Evolutionary conservation across 2,888 invertebrate genomes (phyloP).

Genomic region (Dolichomitus sp.): DNA sequence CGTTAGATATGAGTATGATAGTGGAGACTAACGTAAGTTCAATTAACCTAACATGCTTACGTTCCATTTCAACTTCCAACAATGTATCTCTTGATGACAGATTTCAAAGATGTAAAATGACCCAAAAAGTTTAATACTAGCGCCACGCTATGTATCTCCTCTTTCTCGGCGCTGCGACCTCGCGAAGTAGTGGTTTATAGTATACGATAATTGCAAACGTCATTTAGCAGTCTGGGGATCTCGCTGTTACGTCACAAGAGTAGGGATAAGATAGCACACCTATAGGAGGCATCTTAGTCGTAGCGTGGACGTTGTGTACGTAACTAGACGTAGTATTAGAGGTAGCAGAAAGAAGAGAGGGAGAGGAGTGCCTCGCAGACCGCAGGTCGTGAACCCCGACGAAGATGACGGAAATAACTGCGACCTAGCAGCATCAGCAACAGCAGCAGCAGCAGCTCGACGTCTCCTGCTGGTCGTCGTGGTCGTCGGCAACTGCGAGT

Average conservation of each 20-base stretch:
- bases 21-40: no score
- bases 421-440: slow-evolving; percentile 61
- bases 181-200: no score
- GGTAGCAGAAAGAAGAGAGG: slow-evolving; percentile 33
- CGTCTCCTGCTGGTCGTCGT: slow-evolving; percentile 42
- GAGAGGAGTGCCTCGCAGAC: slow-evolving; percentile 63
- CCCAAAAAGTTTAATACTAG: no score
- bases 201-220: no score
- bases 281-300: neutral
- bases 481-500: slow-evolving; percentile 43
- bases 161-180: no score
- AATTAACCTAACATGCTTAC: no score
- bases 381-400: slow-evolving; percentile 79
- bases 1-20: no score
- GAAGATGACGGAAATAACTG: slow-evolving; percentile 79
- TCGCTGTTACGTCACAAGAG: slow-evolving; percentile 22
- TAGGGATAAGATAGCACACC: neutral
- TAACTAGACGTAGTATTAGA: slow-evolving; percentile 49
- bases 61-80: no score
- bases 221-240: slow-evolving; percentile 40
- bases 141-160: no score
- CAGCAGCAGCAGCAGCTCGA: slow-evolving; percentile 43
- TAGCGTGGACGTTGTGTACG: slow-evolving; percentile 7
- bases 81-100: no score
- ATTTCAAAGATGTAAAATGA: no score